These are phyloP conservation scores for Sapajus apella DNA, from an alignment of 2,113 vertebrate genomes.

Conservation along the genomic window DNA sequence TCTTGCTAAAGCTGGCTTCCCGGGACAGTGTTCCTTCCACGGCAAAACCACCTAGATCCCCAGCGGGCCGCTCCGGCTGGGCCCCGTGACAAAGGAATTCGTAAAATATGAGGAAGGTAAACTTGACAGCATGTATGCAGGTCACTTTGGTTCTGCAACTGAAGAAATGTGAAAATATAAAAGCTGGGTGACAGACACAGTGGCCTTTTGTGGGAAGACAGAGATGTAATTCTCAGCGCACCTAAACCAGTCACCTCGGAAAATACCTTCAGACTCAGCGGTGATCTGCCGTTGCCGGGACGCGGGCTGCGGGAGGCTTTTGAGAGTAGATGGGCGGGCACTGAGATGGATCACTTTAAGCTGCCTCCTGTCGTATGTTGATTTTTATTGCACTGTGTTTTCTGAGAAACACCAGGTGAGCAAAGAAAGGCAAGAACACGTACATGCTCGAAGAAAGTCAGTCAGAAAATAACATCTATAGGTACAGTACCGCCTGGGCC, in stretches of 20 bases:
- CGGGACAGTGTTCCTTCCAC: fast-evolving
- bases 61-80: fast-evolving
- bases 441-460: not conserved
- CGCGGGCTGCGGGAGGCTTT: fast-evolving
- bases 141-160: not conserved
- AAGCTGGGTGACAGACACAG: fast-evolving
- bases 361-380: not conserved
- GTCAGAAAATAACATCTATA: too few relatives aligned
- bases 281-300: fast-evolving
- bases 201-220: fast-evolving
- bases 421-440: not conserved
- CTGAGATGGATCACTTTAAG: not conserved
- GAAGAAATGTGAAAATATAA: fast-evolving
- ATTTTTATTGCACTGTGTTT: not conserved
- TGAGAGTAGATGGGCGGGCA: not conserved
- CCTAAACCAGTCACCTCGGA: not conserved
- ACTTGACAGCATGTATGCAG: not conserved
- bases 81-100: not conserved
- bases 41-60: fast-evolving
- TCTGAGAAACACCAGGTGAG: not conserved
- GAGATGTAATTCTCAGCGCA: fast-evolving
- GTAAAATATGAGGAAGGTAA: not conserved
- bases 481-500: not conserved
- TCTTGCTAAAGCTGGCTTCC: not conserved
- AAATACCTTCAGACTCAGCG: fast-evolving